These are phyloP conservation scores for Rhopalosiphum padi DNA, from an alignment of 1,140 invertebrate species.

Conservation along the genomic window DNA sequence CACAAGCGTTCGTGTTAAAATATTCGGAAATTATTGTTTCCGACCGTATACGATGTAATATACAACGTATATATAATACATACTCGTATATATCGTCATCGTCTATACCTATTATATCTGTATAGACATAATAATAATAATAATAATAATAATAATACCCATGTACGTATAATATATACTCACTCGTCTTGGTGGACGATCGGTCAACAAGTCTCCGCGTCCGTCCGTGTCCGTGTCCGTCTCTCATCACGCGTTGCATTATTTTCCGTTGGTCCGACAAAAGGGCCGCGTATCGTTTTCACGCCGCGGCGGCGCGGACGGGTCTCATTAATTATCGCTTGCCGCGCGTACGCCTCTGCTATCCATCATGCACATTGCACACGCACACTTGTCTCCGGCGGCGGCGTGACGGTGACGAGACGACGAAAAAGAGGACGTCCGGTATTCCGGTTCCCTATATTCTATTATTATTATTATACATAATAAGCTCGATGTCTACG, in stretches of 20 bases:
- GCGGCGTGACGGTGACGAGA: neutral
- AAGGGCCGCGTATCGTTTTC: conserved; percentile 39
- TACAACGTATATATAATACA: no score
- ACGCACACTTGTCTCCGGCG: neutral
- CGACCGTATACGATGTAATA: neutral
- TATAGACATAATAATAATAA: conserved; percentile 13
- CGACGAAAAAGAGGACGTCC: neutral
- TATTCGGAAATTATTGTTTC: conserved; percentile 54
- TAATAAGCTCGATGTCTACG: neutral
- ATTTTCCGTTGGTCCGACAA: conserved; percentile 9
- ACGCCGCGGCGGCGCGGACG: neutral
- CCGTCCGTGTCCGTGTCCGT: neutral
- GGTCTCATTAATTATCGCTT: conserved; percentile 34
- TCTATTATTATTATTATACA: neutral
- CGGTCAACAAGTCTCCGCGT: conserved; percentile 33
- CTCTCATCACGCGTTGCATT: neutral
- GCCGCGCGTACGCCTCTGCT: neutral
- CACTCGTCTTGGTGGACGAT: neutral
- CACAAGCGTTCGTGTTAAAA: conserved; percentile 30
- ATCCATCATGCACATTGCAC: conserved; percentile 1
- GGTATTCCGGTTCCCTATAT: neutral
- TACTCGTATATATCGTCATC: neutral
- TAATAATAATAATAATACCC: conserved; percentile 9
- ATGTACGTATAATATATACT: neutral
- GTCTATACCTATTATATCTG: neutral